Evolutionary conservation across 2,888 invertebrate genomes (phyloP), one percentile per base, ranked within the genome.

Genomic region (Theristus sp.): DNA sequence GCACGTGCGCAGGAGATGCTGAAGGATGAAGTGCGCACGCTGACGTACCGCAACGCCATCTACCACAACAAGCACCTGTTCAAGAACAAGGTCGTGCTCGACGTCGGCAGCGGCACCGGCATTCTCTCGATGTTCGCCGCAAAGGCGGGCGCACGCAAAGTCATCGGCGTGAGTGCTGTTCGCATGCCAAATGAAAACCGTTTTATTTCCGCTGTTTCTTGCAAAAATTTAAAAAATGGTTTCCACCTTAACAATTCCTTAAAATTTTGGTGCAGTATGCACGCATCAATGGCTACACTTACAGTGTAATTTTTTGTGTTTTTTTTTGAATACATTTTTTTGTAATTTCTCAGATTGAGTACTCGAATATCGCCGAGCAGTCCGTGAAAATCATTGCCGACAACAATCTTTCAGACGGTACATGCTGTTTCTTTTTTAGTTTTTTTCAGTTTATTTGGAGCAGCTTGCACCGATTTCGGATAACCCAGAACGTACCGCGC

Each of bases 81-180:
- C 77, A 87, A 87, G 67, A 77, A 72, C 70, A 89, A 89, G 76
- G 81, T 83, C 27, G 98, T 99, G 20, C 80, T 99, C 67, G 98
- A 99, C 76, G 90, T 99, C 67, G 98, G 98, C 17, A 96, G 96
- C 74, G 98, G 98, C 17, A 98, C 98, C 0, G 98, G 96, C 53
- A 99, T 99, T 71, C 80, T 99, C 58, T 93, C 93, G 38, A 98
- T 99, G 96, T 99, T 99, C 79, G 96, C 96, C 30, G 98, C 98
- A 0, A 94, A 91, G 77, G 93, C 98, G 2, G 98, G 98, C 17
- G 98, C 98, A 0, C 82, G 86, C 2, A 84, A 84, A 76, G 98
- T 98, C 0, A 86, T 91, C 71, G 98, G 94, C 57, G 80, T 79
- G 69, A 70, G 75, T 69, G 57, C n/a, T 6, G 10, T 38, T 38